These are phyloP conservation scores for Rhynchotus rufescens DNA, from an alignment of 2,797 vertebrate genomes.

Conservation along the genomic window DNA sequence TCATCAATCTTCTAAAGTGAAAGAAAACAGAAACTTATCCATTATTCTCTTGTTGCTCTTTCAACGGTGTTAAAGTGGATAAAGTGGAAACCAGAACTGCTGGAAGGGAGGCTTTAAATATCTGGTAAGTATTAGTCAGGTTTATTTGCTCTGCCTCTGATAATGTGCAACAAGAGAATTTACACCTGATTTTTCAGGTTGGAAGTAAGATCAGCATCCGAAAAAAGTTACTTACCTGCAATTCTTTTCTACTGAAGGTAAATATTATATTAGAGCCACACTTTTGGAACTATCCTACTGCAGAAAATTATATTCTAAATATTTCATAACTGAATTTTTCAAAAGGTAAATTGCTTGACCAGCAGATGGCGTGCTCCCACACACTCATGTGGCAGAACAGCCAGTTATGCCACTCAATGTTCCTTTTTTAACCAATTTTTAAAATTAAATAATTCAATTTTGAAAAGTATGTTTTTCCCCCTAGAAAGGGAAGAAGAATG, in stretches of 20 bases:
- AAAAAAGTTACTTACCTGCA: conserved; percentile 59
- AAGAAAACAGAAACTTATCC: background rate
- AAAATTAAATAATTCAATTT: background rate
- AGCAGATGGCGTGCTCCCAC: conserved; percentile 50
- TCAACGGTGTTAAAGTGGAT: background rate
- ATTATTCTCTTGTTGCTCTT: background rate
- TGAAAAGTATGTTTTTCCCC: background rate
- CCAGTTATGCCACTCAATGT: background rate
- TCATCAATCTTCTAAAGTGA: background rate
- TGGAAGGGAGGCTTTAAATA: background rate
- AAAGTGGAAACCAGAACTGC: background rate
- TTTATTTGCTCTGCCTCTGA: background rate
- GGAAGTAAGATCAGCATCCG: background rate
- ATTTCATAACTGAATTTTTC: background rate
- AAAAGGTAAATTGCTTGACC: conserved; percentile 9
- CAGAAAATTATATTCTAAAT: background rate
- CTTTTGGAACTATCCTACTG: conserved; percentile 27
- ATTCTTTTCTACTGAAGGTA: conserved; percentile 72
- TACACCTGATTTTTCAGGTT: background rate
- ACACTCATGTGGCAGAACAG: background rate
- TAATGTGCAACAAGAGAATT: background rate
- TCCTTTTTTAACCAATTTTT: background rate
- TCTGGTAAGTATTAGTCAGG: background rate
- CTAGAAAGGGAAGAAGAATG: background rate
- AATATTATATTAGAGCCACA: conserved; percentile 64